Percentiles rank a stretch among this genome's conserved stretches.
These are phyloP conservation scores for Podarcis raffonei DNA, from an alignment of 2,113 vertebrate genomes.

Conservation along the genomic window DNA sequence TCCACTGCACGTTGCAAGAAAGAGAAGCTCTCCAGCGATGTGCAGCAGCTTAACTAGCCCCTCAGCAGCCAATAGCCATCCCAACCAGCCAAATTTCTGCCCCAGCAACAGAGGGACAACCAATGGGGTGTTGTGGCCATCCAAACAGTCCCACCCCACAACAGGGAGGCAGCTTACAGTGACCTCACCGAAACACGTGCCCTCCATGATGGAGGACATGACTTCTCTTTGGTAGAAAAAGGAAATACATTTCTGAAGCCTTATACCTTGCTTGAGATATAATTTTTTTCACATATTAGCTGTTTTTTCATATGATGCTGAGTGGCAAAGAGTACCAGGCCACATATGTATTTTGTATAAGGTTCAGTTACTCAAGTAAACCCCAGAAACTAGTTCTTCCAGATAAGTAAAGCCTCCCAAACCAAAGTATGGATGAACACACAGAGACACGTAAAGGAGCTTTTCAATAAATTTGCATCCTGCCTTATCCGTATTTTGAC, in stretches of 20 bases:
- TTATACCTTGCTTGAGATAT: neutral
- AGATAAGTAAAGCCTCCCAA: slow-evolving; percentile 37
- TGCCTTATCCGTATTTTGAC: neutral
- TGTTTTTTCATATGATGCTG: neutral
- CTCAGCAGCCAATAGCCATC: no score
- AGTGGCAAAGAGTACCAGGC: neutral
- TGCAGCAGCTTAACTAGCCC: no score
- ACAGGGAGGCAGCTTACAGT: no score
- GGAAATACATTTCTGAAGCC: neutral
- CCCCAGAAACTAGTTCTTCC: slow-evolving; percentile 57
- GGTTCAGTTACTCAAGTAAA: slow-evolving; percentile 32
- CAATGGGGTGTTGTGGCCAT: no score
- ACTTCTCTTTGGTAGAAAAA: neutral
- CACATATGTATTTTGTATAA: neutral
- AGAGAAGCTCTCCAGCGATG: no score
- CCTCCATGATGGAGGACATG: no score
- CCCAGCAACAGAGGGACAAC: no score
- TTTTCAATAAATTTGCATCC: neutral
- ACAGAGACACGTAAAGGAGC: neutral
- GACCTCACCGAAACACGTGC: no score
- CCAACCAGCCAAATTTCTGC: no score
- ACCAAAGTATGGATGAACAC: neutral
- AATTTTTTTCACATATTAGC: neutral
- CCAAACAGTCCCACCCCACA: no score
- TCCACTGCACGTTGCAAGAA: no score